Conservation (phyloP, 2,113 vertebrate species). For the Drymodes brunneopygia region DNA sequence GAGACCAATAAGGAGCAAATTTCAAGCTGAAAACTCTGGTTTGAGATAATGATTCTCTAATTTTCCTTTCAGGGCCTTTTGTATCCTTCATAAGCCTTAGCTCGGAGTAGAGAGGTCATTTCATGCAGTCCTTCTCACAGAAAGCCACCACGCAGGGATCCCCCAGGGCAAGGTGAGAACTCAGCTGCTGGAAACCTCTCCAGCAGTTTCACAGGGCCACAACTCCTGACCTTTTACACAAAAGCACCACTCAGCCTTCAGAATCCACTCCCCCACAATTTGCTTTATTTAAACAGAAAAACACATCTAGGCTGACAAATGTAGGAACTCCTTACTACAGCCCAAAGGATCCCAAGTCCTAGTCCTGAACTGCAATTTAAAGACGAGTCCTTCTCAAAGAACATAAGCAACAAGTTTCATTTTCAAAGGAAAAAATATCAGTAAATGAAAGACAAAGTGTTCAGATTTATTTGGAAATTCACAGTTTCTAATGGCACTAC, state of each 20-base stretch:
- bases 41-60: not conserved
- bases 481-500: slow-evolving; percentile 99
- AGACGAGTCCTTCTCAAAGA: not conserved
- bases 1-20: not conserved
- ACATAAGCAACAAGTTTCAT: not conserved
- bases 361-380: not conserved
- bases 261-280: not conserved
- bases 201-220: not conserved
- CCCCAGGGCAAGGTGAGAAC: not conserved
- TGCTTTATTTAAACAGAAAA: not conserved
- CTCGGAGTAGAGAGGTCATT: not conserved
- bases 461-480: slow-evolving; percentile 99
- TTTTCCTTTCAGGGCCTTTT: not conserved
- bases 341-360: not conserved
- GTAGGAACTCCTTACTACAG: not conserved
- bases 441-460: slow-evolving; percentile 78
- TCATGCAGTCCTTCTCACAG: not conserved
- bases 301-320: not conserved
- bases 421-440: slow-evolving; percentile 46
- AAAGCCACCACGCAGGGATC: not conserved
- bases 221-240: not conserved
- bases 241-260: not conserved
- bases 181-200: not conserved
- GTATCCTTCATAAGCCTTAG: not conserved
- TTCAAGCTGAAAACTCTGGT: not conserved